Conservation (phyloP, 2,113 vertebrate genomes). For the Oreochromis tanganicae region DNA sequence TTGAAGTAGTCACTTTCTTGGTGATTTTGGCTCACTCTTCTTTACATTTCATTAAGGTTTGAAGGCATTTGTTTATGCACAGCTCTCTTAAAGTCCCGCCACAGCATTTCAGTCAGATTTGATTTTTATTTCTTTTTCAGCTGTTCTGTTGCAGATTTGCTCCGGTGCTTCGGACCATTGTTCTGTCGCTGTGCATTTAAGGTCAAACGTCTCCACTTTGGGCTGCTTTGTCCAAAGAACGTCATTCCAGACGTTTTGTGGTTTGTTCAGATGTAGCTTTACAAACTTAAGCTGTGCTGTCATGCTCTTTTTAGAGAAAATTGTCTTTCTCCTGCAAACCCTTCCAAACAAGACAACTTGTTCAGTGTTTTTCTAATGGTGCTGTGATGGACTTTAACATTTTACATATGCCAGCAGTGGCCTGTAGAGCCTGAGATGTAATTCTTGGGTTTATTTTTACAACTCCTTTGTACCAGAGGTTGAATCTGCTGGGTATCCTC, state of each 20-base stretch:
- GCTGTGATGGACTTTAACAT: neutral
- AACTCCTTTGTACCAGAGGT: neutral
- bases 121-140: neutral
- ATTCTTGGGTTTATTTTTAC: neutral
- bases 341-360: neutral
- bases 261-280: neutral
- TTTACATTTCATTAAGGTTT: neutral
- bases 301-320: neutral
- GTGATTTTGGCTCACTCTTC: neutral
- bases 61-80: neutral
- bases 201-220: neutral
- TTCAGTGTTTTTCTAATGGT: neutral
- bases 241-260: neutral
- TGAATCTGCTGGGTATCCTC: neutral
- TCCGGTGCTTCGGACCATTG: neutral
- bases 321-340: neutral
- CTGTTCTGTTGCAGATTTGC: neutral
- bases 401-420: neutral
- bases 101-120: neutral
- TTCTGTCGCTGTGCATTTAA: neutral
- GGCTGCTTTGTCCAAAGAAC: neutral
- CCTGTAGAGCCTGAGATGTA: neutral
- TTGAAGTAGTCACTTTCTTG: neutral
- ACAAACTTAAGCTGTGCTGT: neutral
- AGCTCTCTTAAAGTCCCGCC: neutral